Base-by-base conservation (phyloP, 2,888 invertebrate species). In the Acleris laterana region DNA sequence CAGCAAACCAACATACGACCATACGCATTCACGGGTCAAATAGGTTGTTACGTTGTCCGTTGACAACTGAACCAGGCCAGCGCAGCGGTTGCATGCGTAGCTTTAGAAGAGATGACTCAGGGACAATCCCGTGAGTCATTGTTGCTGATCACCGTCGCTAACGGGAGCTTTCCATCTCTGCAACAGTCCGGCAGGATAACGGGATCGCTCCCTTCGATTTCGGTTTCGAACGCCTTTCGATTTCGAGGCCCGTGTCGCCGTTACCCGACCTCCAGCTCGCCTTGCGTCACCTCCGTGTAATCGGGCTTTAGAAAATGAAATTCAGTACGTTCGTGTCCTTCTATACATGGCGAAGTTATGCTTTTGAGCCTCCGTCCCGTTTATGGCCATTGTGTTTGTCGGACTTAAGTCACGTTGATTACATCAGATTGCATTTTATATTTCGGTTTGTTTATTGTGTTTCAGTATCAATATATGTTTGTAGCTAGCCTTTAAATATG, bases 281-380 rank as follows among this genome's bases (percentile, higher is more conserved):
- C 77, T 84, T 86, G 85, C 89, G 89, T 90, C 89, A 89, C 86
- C 85, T 85, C 78, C 75, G 76, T 79, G 85, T 89, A 87, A 90
- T 90, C 90, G 90, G 84, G 89, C 89, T 91, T 91, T 91, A 91
- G 91, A 91, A 91, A 91, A 90, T 90, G 91, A 91, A 91, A 91
- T 89, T 90, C 88, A 87, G 88, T 80, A 73, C 83, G 81, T 77
- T 83, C 83, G 77, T 76, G 87, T 85, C 85, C 86, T 85, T 84
- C 88, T 88, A 87, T 89, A 88, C 88, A 86, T 85, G 88, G 88
- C 68, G 69, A 78, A 79, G 80, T 85, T 87, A 85, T 86, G 83
- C 80, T 83, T 84, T 83, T 80, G 79, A 75, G 75, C 72, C 74
- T 77, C 74, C 72, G 76, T 73, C 74, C 75, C 74, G 70, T 74